These are phyloP conservation scores for Drosophila meridiana DNA, from an alignment of 2,888 invertebrate genomes.

Conservation along the genomic window DNA sequence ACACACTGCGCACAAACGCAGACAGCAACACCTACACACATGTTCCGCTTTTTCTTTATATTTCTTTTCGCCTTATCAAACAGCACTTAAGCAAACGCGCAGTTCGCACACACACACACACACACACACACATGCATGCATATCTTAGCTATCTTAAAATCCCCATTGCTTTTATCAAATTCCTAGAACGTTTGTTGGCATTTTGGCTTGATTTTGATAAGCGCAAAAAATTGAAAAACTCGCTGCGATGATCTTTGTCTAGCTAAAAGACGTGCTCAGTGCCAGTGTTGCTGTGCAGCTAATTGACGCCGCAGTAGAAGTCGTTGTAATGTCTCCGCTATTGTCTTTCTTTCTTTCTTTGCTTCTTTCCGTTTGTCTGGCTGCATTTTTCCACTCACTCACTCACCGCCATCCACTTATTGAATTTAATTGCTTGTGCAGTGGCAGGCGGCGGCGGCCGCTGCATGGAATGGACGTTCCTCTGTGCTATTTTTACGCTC, in stretches of 20 bases:
- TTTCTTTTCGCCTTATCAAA: conserved; percentile 42
- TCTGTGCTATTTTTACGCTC: conserved; percentile 69
- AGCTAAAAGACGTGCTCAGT: background rate
- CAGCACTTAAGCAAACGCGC: conserved; percentile 16
- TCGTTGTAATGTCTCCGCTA: conserved; percentile 32
- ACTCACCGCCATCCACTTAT: conserved; percentile 68
- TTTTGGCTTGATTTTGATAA: conserved; percentile 64
- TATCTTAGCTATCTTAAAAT: conserved; percentile 39
- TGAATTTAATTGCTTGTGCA: conserved; percentile 76
- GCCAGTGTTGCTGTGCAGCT: conserved; percentile 43
- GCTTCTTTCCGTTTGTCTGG: conserved; percentile 48
- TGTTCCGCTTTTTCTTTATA: conserved; percentile 11
- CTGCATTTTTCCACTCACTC: conserved; percentile 51
- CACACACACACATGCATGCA: conserved; percentile 3
- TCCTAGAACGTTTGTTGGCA: conserved; percentile 53
- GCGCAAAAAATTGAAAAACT: conserved; percentile 22
- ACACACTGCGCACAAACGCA: conserved; percentile 47
- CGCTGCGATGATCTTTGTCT: conserved; percentile 43
- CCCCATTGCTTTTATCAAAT: conserved; percentile 66
- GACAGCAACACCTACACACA: conserved; percentile 46
- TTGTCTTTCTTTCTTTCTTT: conserved; percentile 52
- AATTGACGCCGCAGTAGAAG: conserved; percentile 22
- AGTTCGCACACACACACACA: conserved; percentile 6
- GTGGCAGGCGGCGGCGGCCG: conserved; percentile 32
- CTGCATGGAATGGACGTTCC: conserved; percentile 28